Conservation (phyloP, 2,113 vertebrate species). For the Cnemophilus loriae region DNA sequence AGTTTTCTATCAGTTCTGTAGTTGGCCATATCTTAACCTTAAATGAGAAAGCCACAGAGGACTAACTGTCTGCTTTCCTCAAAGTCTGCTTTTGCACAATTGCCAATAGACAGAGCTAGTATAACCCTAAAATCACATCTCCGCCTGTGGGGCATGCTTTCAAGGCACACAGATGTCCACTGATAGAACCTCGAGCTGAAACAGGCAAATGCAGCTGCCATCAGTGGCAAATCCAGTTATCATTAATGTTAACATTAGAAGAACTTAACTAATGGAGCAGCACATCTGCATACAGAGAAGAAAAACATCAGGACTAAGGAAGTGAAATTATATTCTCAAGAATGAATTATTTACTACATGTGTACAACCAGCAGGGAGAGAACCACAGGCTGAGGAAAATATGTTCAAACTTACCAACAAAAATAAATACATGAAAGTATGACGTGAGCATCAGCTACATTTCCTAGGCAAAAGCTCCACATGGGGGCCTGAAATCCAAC, state of each 20-base stretch:
- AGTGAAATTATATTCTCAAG: constrained; percentile 23
- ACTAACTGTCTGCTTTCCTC: not conserved
- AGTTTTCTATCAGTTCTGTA: not conserved
- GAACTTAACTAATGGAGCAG: not conserved
- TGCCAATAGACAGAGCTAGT: not conserved
- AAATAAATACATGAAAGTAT: constrained; percentile 50
- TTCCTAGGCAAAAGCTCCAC: constrained; percentile 46
- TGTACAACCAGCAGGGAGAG: constrained; percentile 38
- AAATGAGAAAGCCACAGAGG: not conserved
- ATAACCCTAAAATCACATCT: not conserved
- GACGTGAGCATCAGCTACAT: constrained; percentile 48
- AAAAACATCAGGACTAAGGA: constrained; percentile 2
- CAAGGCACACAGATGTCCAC: not conserved
- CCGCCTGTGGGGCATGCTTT: not conserved
- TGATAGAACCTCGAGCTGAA: not conserved
- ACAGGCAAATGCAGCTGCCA: not conserved
- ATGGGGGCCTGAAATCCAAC: constrained; percentile 29
- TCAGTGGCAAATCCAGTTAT: not conserved
- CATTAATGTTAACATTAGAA: not conserved
- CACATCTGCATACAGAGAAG: constrained; percentile 11
- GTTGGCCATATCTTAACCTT: not conserved
- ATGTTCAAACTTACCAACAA: constrained; percentile 50
- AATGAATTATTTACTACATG: constrained; percentile 44
- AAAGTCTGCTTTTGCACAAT: not conserved
- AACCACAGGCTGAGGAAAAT: constrained; percentile 47